Evolutionary conservation across 2,113 vertebrate species (phyloP), one percentile per base, ranked within the genome.

Genomic region (Thymallus thymallus): DNA sequence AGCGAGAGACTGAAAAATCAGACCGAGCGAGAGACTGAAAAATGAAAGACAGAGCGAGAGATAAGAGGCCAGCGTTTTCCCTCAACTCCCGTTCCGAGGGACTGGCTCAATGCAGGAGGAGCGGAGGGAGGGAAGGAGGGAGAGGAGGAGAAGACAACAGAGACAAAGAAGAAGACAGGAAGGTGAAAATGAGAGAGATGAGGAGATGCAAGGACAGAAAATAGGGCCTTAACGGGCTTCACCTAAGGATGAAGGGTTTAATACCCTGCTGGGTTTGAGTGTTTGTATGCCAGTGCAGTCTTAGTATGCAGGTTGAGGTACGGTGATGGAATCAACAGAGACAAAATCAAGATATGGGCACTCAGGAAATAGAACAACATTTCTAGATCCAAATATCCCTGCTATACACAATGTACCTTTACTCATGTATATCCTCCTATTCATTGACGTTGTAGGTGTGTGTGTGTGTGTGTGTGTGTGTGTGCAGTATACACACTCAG

Each of bases 21-120:
- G 93, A 93, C 93, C 92, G 94, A 94, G 94, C 94, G 92, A 72
- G 26, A 92, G 92, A 86, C 75, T 71, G 69, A 84, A 81, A 77
- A 85, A 80, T 85, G 71, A 81, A 84, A 84, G 82, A 72, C 72
- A 35, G 77, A 77, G 75, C 60, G 66, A 91, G 89, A 94, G 92
- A 94, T 95, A 94, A 95, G 94, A 97, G 96, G 96, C 98, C 96
- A 95, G 93, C 87, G 90, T 97, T 99, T 98, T 98, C 96, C 96
- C 95, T 97, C 94, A 97, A 95, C 96, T 96, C 94, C 92, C 92
- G 91, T 94, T 97, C 95, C 94, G 93, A 95, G 95, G 94, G 94
- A 96, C 92, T 82, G 79, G 85, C 80, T 92, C 88, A 86, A 91
- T 90, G 89, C 87, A 90, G 85, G 24, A 68, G 30, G 48, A 29